These are phyloP conservation scores for rabbit (Oryctolagus cuniculus) DNA, from an alignment of 2,113 vertebrate species.

Conservation along the genomic window DNA sequence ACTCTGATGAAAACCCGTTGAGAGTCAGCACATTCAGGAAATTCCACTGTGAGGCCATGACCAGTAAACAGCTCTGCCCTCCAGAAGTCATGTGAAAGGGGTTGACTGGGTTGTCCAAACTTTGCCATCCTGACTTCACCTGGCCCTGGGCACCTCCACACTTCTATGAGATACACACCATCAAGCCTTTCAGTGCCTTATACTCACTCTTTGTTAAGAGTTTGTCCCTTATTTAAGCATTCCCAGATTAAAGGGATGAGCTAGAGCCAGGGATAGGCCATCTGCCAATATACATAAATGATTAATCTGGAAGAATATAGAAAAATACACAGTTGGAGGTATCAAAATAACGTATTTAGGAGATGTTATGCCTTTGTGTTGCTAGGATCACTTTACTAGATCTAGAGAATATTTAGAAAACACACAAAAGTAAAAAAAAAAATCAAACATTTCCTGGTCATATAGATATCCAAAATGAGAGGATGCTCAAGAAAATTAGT, in stretches of 20 bases:
- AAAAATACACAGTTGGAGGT: background rate
- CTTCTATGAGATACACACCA: background rate
- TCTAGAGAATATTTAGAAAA: slow-evolving; percentile 36
- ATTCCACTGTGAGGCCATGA: background rate
- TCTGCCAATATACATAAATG: background rate
- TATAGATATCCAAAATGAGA: background rate
- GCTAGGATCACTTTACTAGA: background rate
- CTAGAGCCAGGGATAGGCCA: background rate
- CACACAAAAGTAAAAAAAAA: background rate
- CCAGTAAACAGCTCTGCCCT: background rate
- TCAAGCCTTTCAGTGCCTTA: background rate
- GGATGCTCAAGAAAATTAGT: slow-evolving; percentile 1
- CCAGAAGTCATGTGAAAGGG: background rate
- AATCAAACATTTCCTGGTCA: slow-evolving; percentile 10
- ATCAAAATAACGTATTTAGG: background rate
- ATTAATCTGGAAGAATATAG: background rate
- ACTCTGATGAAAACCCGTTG: background rate
- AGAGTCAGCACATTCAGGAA: slow-evolving; percentile 17
- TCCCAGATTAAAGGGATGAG: background rate
- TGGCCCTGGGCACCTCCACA: too few species aligned
- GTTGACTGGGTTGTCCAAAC: background rate
- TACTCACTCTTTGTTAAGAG: background rate
- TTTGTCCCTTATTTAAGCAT: background rate
- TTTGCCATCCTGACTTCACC: background rate
- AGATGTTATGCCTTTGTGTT: background rate